Evolutionary conservation across 2,888 invertebrate species (phyloP), one percentile per base, ranked within the genome.

Genomic region (Mamestra brassicae): DNA sequence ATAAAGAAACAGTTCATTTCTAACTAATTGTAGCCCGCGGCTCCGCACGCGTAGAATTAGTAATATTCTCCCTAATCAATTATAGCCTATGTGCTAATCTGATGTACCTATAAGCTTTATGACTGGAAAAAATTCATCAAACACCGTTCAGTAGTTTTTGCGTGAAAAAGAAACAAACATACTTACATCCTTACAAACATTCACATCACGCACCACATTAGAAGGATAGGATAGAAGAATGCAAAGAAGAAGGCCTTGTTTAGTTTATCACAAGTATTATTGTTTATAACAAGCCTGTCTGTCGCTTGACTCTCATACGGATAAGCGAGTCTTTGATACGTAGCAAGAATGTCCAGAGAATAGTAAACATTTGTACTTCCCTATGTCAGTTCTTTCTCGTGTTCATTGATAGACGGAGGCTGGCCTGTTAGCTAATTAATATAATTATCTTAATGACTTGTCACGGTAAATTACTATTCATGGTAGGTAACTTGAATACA

Each of bases 331-430:
- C 17, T 54, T 17, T 75, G 5, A 6, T n/a, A 52, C 34, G 26
- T 52, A 45, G n/a, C 8, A n/a, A 15, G n/a, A 69, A 52, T 68
- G 36, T 45, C 4, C 38, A 68, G 34, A 57, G 52, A 45, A 63
- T 77, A 77, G 57, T 69, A 54, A 63, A 69, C 63, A 76, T 34
- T 34, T 38, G 60, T 58, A 65, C 61, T 13, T 42, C 7, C 10
- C 11, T 54, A 50, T 47, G 54, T 60, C 6, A 34, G 26, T n/a
- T 38, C 15, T 47, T 54, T 26, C 15, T 8, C n/a, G 7, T 8
- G 15, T 36, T 67, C 26, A 45, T 67, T 67, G 34, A 55, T 5
- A 11, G 7, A 50, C 17, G 47, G 47, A 17, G 52, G 15, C 13
- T 17, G 42, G 13, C 1, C 11, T 45, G 52, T 58, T 52, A 45